Base-by-base conservation (phyloP, 2,113 vertebrate species). In the Sapajus apella region DNA sequence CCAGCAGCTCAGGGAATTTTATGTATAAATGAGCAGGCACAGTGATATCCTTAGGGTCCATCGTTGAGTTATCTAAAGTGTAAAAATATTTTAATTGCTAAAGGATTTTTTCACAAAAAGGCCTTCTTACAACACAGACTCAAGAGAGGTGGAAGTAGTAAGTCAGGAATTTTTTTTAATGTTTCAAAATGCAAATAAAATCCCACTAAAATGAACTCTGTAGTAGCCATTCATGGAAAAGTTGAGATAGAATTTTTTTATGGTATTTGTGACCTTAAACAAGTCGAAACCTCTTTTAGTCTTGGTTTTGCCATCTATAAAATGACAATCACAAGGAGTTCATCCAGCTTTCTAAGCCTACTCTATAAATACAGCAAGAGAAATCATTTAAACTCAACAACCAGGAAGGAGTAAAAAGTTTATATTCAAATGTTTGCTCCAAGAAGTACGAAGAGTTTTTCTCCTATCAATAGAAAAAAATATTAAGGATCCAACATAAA, bases 101-200 rank as follows among this genome's bases (percentile, higher is more conserved):
- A 92, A 58, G 64, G 32, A 90, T 43, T 95, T 87, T 87, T 90
- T 66, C 52, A 82, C 75, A 88, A 11, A 97, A 97, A 79, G 21
- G 3, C 16, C 20, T 58, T 43, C 55, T 84, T 79, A 55, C 10
- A 81, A 84, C 81, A 80, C 21, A 77, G 16, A 64, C 32, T 76
- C 30, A 50, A 16, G 10, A 55, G 82, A 95, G 45, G 17, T 93
- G 4, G 14, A 80, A 72, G 7, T 73, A 75, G 80, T 56, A 25
- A 94, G n/a, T 87, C 16, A 84, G 8, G 9, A 91, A 95, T 94
- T 94, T 95, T 40, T 40, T 47, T n/a, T 40, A 82, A 85, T 37
- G 10, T 47, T 90, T 96, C 81, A 92, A 97, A 95, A 87, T 56
- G 58, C 55, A 91, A 92, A 70, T 94, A 85, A 97, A 94, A 95